Base-by-base conservation (phyloP, 2,888 invertebrate genomes). In the Labia minor region DNA sequence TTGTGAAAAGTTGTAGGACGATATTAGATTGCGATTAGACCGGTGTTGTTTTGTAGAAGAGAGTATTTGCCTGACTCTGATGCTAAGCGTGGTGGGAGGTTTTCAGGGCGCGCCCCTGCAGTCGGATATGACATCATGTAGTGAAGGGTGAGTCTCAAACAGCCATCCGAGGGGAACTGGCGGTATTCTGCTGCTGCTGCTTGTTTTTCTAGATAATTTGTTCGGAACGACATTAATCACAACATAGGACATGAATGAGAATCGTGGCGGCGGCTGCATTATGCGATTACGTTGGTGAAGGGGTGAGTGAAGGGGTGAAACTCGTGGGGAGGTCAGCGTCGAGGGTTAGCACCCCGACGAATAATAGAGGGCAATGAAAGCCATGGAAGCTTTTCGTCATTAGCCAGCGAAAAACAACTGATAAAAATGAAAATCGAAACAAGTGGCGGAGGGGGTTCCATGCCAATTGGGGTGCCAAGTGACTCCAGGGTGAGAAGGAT, bases 191-290 rank as follows among this genome's bases (percentile, higher is more conserved):
- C 63, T n/a, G n/a, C n/a, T 67, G 68, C 70, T 66, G 70, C 67
- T 70, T 71, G 72, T 71, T 73, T 73, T 73, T 73, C 73, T 72
- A 73, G 72, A 72, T 73, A 73, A 74, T 74, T 74, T 73, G 73
- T 72, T 73, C 71, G 71, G 69, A 69, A 70, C 70, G 69, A 72
- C 74, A 74, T 74, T 73, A 74, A 74, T 74, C 74, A 73, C 69
- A 68, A 65, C 68, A 68, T 49, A 26, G 66, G 66, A 26, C 62
- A 21, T 66, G 66, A 66, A 66, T 66, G 66, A 66, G 66, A 33
- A 33, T 33, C 33, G 33, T 33, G 33, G 33, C 33, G 33, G 33
- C 33, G 33, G 63, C 66, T 26, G 37, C 33, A 37, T 19, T 62
- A 21, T 66, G 10, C 37, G 68, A 68, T 68, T 68, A 66, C 66